Evolutionary conservation across 2,797 vertebrate genomes (phyloP).

Genomic region (Enteromius paludinosus): DNA sequence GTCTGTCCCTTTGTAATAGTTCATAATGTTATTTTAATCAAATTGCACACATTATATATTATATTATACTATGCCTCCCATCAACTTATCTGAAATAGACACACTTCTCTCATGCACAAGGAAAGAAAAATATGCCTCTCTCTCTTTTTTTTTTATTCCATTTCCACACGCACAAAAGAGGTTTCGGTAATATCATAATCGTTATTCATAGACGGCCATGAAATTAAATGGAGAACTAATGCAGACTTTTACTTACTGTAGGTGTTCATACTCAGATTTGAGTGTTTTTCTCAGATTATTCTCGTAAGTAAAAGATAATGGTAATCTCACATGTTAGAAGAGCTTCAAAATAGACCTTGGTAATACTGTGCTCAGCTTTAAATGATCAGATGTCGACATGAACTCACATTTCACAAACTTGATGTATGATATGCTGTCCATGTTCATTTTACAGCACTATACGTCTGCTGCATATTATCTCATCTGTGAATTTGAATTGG

Average conservation of each 20-base stretch:
- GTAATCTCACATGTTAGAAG: neutral
- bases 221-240: constrained; percentile 2
- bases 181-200: constrained; percentile 2
- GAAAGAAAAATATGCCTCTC: neutral
- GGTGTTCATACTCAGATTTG: neutral
- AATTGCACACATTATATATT: neutral
- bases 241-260: neutral
- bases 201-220: neutral
- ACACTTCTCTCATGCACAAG: constrained; percentile 1
- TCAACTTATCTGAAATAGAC: constrained; percentile 17
- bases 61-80: neutral
- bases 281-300: neutral
- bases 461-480: neutral
- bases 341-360: neutral
- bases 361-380: neutral
- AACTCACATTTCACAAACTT: neutral
- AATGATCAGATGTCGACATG: neutral
- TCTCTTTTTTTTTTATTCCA: neutral
- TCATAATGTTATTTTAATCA: constrained; percentile 26
- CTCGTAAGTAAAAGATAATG: neutral
- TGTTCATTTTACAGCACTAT: neutral
- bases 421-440: neutral
- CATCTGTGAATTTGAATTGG: neutral
- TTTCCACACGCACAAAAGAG: neutral
- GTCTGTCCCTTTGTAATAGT: constrained; percentile 30